Evolutionary conservation across 2,113 vertebrate species (phyloP), one percentile per base, ranked within the genome.

Genomic region (Oxygymnocypris stewartii): DNA sequence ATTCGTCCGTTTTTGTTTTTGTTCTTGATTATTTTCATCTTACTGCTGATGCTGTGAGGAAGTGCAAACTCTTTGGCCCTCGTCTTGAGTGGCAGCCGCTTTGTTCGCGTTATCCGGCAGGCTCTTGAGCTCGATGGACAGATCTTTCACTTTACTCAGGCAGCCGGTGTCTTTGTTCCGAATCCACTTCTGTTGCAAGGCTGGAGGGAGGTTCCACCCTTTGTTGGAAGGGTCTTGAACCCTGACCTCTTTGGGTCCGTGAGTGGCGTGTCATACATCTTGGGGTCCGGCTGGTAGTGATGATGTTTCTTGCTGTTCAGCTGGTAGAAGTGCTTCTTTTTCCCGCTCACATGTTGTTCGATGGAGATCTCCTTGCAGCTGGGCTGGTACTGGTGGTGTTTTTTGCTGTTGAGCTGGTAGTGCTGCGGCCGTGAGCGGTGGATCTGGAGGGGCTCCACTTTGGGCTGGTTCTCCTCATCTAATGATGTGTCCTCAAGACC

Each of bases 11-110:
- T 99, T 92, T 99, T 99, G 94, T 99, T 99, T 89, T 99, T 99
- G 91, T 99, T 99, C 92, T 98, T 98, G 90, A 99, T 98, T 37
- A 99, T 99, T 93, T 99, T 99, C 98, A 99, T 99, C 93, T 99
- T 99, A 87, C 97, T 96, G 87, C 97, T 96, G 0, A 96, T 92
- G 12, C 96, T 93, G 0, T 95, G 97, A 13, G 94, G 93, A 25
- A 93, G 85, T 1, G 89, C 93, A 35, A 25, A 93, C 12, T 98
- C 97, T 87, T 97, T 97, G 57, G 93, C 89, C 9, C 92, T 90
- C 16, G 94, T 90, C 77, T 94, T 94, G 0, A 94, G 89, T 3
- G 87, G 85, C 0, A 88, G 88, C 57, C 0, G 88, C 88, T 40
- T 93, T 94, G 87, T 91, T 93, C 31, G 90, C 75, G 4, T 77